Evolutionary conservation across 2,888 invertebrate genomes (phyloP).

Genomic region (Mesorhabditis spiculigera): DNA sequence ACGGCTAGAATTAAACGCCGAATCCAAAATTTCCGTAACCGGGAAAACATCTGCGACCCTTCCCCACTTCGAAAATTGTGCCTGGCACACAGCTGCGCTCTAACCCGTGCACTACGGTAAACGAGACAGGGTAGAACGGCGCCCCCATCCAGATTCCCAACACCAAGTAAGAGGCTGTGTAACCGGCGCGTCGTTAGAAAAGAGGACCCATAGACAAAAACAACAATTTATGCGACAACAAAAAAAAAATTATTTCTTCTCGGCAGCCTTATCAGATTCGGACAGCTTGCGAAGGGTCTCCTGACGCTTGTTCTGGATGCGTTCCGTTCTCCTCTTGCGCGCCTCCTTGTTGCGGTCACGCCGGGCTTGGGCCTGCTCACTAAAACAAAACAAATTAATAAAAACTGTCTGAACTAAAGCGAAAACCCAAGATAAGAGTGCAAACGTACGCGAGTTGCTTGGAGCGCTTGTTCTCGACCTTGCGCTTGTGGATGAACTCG

Average conservation of each 20-base stretch:
- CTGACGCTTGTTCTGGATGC: slow-evolving; percentile 63
- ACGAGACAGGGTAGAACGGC: too few species aligned
- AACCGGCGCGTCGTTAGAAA: too few species aligned
- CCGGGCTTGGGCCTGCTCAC: slow-evolving; percentile 96
- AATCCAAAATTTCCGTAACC: too few species aligned
- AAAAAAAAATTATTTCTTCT: slow-evolving; percentile 33
- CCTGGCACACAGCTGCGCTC: too few species aligned
- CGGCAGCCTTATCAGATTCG: slow-evolving; percentile 72
- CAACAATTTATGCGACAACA: slow-evolving; percentile 25
- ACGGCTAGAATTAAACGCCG: too few species aligned
- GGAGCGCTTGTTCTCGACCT: slow-evolving; percentile 95
- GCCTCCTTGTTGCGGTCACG: slow-evolving; percentile 94
- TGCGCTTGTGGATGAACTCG: slow-evolving; percentile 99
- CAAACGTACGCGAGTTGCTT: slow-evolving; percentile 74
- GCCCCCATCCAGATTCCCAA: too few species aligned
- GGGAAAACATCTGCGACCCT: too few species aligned
- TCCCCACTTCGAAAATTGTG: too few species aligned
- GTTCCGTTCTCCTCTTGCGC: slow-evolving; percentile 89
- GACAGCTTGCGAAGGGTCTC: slow-evolving; percentile 65
- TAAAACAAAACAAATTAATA: slow-evolving; percentile 58
- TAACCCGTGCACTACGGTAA: too few species aligned
- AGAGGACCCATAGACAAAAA: background rate
- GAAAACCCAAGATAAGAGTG: too few species aligned
- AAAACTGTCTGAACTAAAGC: too few species aligned
- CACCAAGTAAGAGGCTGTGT: too few species aligned